These are phyloP conservation scores for Lanius collurio DNA, from an alignment of 2,113 vertebrate species.

Conservation along the genomic window DNA sequence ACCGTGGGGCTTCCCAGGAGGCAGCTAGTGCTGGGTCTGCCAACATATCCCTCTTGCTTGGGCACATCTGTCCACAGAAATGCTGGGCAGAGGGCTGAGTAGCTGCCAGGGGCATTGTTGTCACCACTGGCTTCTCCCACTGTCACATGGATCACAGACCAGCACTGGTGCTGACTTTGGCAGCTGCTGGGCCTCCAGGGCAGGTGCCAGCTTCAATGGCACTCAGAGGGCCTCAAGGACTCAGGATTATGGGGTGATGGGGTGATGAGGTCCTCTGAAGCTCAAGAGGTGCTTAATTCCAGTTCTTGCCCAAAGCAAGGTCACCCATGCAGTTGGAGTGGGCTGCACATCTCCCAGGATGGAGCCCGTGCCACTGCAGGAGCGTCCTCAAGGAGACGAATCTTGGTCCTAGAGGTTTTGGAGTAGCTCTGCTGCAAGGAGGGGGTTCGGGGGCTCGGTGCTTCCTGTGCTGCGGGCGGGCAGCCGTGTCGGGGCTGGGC, in stretches of 20 bases:
- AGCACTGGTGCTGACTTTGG: background rate
- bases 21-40: background rate
- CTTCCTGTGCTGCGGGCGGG: background rate
- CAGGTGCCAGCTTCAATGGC: background rate
- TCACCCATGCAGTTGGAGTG: background rate
- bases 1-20: background rate
- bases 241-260: background rate
- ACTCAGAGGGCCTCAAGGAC: background rate
- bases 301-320: background rate
- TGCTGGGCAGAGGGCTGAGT: background rate
- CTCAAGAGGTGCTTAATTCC: background rate
- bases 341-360: background rate
- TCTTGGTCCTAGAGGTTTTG: too few species aligned
- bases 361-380: background rate
- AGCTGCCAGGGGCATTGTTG: too few species aligned
- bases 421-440: background rate
- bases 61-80: background rate
- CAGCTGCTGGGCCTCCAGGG: background rate
- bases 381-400: background rate
- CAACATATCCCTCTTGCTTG: background rate
- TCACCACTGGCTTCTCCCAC: background rate
- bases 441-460: accelerated
- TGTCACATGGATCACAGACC: background rate
- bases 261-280: background rate
- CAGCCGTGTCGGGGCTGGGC: background rate